phyloP scores from a whole-genome alignment of 1,140 invertebrate species.

The Neotoxoptera formosana region DNA sequence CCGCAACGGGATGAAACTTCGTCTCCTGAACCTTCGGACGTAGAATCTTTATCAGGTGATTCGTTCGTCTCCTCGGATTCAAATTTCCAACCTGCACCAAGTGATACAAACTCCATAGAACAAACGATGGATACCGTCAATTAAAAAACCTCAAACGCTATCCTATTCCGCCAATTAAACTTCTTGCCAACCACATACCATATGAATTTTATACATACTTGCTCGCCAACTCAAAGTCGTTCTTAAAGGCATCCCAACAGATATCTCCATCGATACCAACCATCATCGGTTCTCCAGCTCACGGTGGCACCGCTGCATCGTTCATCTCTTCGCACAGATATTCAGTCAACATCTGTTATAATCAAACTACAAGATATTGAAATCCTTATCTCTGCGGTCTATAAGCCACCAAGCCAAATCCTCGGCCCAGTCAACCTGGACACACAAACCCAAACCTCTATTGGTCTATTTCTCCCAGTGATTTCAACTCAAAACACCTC shows the following conservation, averaged over 20 bases:
- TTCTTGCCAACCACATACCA: background rate
- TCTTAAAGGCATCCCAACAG: background rate
- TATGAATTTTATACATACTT: background rate
- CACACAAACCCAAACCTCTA: background rate
- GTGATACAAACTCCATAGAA: too few relatives aligned
- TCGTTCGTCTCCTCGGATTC: too few relatives aligned
- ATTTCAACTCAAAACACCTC: background rate
- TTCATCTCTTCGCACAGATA: background rate
- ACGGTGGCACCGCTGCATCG: background rate
- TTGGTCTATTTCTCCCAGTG: background rate
- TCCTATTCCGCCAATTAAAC: background rate
- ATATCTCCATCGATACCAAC: background rate
- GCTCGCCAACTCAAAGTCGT: background rate
- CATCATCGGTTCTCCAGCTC: background rate
- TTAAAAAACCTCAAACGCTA: background rate
- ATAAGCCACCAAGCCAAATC: background rate
- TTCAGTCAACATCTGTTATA: background rate
- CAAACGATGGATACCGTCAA: background rate
- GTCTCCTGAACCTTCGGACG: too few relatives aligned
- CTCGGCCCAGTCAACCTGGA: background rate
- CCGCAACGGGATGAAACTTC: too few relatives aligned
- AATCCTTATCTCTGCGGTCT: background rate
- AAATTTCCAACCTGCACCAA: too few relatives aligned
- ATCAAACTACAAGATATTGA: background rate
- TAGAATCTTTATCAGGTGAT: too few relatives aligned